Evolutionary conservation across 2,797 vertebrate species (phyloP), one percentile per base, ranked within the genome.

Genomic region (Hemitrygon akajei): DNA sequence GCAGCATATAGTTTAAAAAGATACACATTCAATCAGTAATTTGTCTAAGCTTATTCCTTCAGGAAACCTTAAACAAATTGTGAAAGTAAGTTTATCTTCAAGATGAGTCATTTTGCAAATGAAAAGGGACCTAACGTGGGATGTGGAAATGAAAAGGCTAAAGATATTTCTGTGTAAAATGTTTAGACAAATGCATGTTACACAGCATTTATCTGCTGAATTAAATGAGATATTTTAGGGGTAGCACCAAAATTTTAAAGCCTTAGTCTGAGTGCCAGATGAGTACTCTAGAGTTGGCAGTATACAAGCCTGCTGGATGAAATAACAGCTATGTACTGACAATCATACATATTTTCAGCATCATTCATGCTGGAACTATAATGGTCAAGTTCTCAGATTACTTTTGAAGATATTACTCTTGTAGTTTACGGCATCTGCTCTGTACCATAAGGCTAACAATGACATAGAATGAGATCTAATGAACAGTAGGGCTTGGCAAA

Each of bases 51-150:
- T 34, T 37, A 18, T 69, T 71, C 63, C 60, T 63, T 91, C 2
- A 91, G 87, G n/a, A 37, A 91, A 91, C 40, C 37, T 66, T 91
- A 34, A 66, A 91, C 56, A 91, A 91, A 63, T 47, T 66, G n/a
- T 6, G 2, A 25, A 91, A 91, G 22, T 47, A 47, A 22, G n/a
- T 37, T 71, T 22, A 7, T 20, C n/a, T 91, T 91, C n/a, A 91
- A 34, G 10, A 69, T 69, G 60, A 91, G 6, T 69, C 63, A 91
- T 69, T 91, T n/a, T 20, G 66, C 34, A 66, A 91, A 47, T 47
- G 47, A 47, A 47, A 58, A 37, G 9, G 87, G 34, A 40, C 16
- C 16, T 47, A 91, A 18, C 2, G 25, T 40, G 20, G 87, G 47
- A 47, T 47, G 2, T 47, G 47, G 47, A 47, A 47, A 47, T 47